Evolutionary conservation across 2,113 vertebrate species (phyloP).

Genomic region (Suricata suricatta): DNA sequence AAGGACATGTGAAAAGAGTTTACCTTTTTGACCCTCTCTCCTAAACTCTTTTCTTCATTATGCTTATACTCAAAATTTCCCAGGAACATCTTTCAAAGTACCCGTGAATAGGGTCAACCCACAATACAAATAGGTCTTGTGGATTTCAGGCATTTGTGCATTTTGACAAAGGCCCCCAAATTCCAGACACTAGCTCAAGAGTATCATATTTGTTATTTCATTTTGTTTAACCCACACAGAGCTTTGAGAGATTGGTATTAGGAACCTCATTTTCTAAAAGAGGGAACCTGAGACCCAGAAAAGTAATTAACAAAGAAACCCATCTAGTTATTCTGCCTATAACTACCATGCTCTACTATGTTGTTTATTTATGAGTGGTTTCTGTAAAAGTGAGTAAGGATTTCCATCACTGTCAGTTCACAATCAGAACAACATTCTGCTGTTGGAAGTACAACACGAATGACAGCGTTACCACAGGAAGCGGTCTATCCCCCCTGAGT

Average conservation of each 20-base stretch:
- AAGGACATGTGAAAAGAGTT: not conserved
- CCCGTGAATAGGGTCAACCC: not conserved
- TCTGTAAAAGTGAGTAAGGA: not conserved
- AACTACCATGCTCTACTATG: not conserved
- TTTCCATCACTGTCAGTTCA: not conserved
- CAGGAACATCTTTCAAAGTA: not conserved
- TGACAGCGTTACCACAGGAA: not conserved
- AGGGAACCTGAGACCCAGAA: not conserved
- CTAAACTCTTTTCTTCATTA: not conserved
- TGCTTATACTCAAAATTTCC: not conserved
- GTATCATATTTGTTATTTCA: not conserved
- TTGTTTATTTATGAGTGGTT: not conserved
- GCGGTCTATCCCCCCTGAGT: accelerated
- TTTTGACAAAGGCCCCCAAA: not conserved
- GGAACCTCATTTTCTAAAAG: not conserved
- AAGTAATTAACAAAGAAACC: not conserved
- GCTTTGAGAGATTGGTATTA: not conserved
- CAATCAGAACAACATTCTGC: not conserved
- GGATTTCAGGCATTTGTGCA: not conserved
- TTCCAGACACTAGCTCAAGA: not conserved
- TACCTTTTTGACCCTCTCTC: not conserved
- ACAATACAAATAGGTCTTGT: not conserved
- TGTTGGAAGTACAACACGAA: not conserved
- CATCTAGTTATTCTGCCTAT: not conserved
- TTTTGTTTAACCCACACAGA: not conserved